Evolutionary conservation across 2,888 invertebrate species (phyloP).

Genomic region (Noctua pronuba): DNA sequence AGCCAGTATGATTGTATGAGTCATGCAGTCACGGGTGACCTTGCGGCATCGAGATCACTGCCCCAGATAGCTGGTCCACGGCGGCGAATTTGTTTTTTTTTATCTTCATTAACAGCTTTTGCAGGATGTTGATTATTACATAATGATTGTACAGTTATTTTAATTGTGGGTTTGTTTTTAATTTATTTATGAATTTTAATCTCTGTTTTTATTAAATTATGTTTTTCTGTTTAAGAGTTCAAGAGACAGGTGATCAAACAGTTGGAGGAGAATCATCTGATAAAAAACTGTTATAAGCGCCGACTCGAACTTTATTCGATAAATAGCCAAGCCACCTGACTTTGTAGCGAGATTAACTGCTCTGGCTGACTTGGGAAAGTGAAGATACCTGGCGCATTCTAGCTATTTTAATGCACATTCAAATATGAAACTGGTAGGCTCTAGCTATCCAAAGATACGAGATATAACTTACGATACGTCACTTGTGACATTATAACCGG

Average conservation of each 20-base stretch:
- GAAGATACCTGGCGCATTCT: neutral
- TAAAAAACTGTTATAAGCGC: neutral
- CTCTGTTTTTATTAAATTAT: too few relatives aligned
- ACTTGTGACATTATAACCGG: neutral
- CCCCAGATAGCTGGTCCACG: conserved; percentile 42
- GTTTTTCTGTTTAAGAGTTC: neutral
- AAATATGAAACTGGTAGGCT: neutral
- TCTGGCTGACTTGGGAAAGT: neutral
- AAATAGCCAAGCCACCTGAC: neutral
- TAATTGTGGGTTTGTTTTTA: neutral
- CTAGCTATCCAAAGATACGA: neutral
- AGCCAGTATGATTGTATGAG: conserved; percentile 15
- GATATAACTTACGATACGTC: neutral
- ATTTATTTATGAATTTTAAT: neutral
- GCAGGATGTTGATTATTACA: conserved; percentile 19
- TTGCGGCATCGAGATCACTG: conserved; percentile 55
- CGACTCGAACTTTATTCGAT: neutral
- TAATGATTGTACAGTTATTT: conserved; percentile 2
- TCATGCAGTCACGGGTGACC: conserved; percentile 45
- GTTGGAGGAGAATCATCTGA: too few relatives aligned
- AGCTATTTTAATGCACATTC: neutral
- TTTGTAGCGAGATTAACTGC: neutral
- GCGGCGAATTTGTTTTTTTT: conserved; percentile 24
- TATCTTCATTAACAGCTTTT: conserved; percentile 27
- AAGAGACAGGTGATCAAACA: neutral